Base-by-base conservation (phyloP, 2,113 vertebrate species). In the Caranx ignobilis region DNA sequence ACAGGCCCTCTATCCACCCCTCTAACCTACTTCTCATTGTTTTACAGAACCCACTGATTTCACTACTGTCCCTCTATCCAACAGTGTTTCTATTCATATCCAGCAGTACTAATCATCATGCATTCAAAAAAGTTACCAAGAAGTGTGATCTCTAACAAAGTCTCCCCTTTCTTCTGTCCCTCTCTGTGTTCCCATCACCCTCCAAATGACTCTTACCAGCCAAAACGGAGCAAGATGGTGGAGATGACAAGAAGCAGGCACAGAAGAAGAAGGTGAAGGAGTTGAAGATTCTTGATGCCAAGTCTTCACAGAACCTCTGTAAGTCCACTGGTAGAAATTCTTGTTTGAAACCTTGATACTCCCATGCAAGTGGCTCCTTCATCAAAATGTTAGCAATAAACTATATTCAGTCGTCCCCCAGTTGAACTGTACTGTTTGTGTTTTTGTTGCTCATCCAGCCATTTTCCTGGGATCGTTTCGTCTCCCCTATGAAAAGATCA, bases 241-340 rank as follows among this genome's bases (percentile, higher is more conserved):
- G 82, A 55, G 95, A 95, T 35, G 96, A 97, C 13, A 97, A 96
- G 89, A 96, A 96, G 83, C 89, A 84, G 50, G 11, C 64, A 11
- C 94, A 94, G 73, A 97, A 97, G 93, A 97, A 96, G 94, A 97
- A 97, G 80, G 94, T 94, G 50, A 97, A 97, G 86, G 96, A 97
- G 88, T 91, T 97, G 72, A 96, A 96, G 81, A 87, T 97, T 31
- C 69, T 97, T 66, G 95, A 96, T 84, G 61, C 87, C 16, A 97
- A 97, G 88, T 81, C 87, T 2, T 95, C 96, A 26, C 96, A 97
- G 89, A 95, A 96, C 85, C 95, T 97, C 34, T 97, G 96, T 96
- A 88, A 96, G 96, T 96, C 41, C 15, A 2, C 15, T 39, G 3
- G 39, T 45, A 37, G 1, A 19, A 16, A 13, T 11, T 34, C 11